A percentile compares a stretch with the other conserved stretches of the same genome.
Conservation (phyloP, 2,888 invertebrate genomes). For the Brachycybe producta region DNA sequence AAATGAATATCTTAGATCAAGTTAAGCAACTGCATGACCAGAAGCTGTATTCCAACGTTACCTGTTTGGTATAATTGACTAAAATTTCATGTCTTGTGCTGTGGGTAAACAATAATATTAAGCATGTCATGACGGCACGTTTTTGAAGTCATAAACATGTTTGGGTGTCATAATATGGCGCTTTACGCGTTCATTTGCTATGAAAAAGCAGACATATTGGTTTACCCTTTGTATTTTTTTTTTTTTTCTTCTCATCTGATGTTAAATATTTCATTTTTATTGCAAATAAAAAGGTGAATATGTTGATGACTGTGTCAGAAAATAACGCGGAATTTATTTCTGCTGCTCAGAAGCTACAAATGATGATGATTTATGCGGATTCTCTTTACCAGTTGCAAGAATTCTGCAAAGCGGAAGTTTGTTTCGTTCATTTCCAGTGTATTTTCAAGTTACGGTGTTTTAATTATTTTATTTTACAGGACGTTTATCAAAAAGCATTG, state of each 20-base stretch:
- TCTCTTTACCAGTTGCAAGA: slow-evolving; percentile 52
- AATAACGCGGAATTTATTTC: slow-evolving; percentile 49
- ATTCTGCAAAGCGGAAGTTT: slow-evolving; percentile 51
- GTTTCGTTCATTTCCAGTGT: no score
- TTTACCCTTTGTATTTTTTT: slow-evolving; percentile 13
- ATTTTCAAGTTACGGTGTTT: background rate
- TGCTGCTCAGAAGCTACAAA: slow-evolving; percentile 51
- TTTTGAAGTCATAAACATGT: no score
- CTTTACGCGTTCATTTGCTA: background rate
- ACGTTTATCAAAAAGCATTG: slow-evolving; percentile 48
- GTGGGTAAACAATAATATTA: slow-evolving; percentile 8
- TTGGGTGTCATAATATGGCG: background rate
- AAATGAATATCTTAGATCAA: slow-evolving; percentile 44
- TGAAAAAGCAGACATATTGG: background rate
- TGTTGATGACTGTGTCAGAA: slow-evolving; percentile 50
- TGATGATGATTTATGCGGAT: slow-evolving; percentile 54
- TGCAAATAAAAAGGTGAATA: slow-evolving; percentile 42
- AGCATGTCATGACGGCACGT: background rate
- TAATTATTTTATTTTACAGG: slow-evolving; percentile 26
- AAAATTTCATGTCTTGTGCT: no score
- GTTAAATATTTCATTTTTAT: background rate
- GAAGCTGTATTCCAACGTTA: slow-evolving; percentile 55
- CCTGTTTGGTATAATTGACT: slow-evolving; percentile 46
- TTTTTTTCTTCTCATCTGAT: slow-evolving; percentile 28
- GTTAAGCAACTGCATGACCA: slow-evolving; percentile 54